phyloP scores from a whole-genome alignment of 2,888 invertebrate species.

The Aricia artaxerxes region DNA sequence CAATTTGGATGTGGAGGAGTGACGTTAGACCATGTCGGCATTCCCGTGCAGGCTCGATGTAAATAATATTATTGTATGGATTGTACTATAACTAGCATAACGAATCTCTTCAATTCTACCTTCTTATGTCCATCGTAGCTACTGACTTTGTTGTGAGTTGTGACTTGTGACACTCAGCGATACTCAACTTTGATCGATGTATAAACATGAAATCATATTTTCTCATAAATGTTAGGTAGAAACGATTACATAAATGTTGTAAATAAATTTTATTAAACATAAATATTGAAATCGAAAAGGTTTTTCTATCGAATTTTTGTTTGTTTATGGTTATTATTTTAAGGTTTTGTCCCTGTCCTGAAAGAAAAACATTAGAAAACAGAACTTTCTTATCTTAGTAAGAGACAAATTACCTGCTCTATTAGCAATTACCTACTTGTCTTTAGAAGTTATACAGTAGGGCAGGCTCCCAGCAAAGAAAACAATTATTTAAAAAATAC shows the following conservation, averaged over 20 bases:
- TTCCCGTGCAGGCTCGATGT: conserved; percentile 28
- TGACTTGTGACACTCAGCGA: conserved; percentile 33
- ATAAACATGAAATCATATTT: conserved; percentile 37
- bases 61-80: conserved; percentile 21
- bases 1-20: conserved; percentile 43
- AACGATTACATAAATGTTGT: conserved; percentile 51
- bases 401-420: not conserved
- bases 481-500: conserved; percentile 42
- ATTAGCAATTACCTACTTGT: not conserved
- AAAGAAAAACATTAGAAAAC: not conserved
- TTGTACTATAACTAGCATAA: conserved; percentile 31
- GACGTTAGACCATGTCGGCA: conserved; percentile 14
- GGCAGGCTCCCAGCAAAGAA: conserved; percentile 31
- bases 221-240: conserved; percentile 41
- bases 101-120: conserved; percentile 38
- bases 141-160: conserved; percentile 3
- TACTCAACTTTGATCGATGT: conserved; percentile 31
- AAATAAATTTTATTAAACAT: conserved; percentile 63
- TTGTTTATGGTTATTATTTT: conserved; percentile 14
- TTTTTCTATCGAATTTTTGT: conserved; percentile 44
- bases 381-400: too few species aligned
- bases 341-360: not conserved
- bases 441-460: not conserved
- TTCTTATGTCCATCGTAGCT: conserved; percentile 12
- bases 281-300: conserved; percentile 43